Percentiles rank a stretch among this genome's conserved stretches.
phyloP scores from a whole-genome alignment of 2,797 vertebrate genomes.

The Scomberomorus guttatus region DNA sequence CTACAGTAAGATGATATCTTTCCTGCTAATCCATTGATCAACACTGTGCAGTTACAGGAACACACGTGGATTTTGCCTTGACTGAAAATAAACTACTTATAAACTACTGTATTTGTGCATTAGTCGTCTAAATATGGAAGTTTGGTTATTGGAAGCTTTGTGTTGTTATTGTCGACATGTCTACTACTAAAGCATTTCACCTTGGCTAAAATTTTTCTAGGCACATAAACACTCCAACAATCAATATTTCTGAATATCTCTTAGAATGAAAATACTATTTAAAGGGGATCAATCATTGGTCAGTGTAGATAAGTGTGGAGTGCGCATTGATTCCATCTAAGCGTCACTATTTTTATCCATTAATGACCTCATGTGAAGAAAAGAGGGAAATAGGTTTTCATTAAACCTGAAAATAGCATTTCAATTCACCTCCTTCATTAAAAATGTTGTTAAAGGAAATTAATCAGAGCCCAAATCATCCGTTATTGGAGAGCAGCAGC shows the following conservation, averaged over 20 bases:
- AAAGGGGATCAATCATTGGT: neutral
- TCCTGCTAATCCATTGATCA: slow-evolving; percentile 11
- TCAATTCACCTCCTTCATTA: slow-evolving; percentile 62
- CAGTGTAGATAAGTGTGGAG: neutral
- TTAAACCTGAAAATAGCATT: slow-evolving; percentile 69
- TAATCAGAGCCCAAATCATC: slow-evolving; percentile 62
- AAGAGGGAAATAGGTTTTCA: slow-evolving; percentile 56
- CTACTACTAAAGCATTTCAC: too few relatives aligned
- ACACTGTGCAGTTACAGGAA: slow-evolving; percentile 1
- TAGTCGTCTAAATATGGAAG: neutral
- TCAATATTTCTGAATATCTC: neutral
- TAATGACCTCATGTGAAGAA: slow-evolving; percentile 49
- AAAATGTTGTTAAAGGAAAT: slow-evolving; percentile 62
- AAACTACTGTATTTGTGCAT: neutral
- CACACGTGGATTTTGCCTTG: slow-evolving; percentile 1
- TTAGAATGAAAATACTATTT: neutral
- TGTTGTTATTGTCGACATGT: too few relatives aligned
- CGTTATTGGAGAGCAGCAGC: slow-evolving; percentile 52
- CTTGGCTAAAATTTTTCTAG: too few relatives aligned
- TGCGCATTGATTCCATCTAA: slow-evolving; percentile 31
- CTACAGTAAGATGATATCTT: slow-evolving; percentile 7
- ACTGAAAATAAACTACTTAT: neutral
- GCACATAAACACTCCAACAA: neutral
- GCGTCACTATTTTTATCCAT: slow-evolving; percentile 38
- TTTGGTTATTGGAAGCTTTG: neutral